These are phyloP conservation scores for Stenurella melanura DNA, from an alignment of 2,888 invertebrate genomes.

Conservation along the genomic window DNA sequence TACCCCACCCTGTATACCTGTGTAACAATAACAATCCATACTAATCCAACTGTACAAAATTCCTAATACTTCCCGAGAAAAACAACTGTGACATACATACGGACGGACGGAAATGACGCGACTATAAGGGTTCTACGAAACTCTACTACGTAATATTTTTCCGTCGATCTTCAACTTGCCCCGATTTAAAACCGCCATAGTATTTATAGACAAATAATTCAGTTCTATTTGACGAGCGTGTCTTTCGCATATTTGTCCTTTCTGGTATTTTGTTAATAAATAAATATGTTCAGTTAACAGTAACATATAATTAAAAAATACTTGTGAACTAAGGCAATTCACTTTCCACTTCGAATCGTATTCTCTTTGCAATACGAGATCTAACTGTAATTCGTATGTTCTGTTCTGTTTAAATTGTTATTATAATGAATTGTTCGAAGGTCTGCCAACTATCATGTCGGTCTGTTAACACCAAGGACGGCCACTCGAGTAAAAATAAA, in stretches of 20 bases:
- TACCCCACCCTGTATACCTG: too few relatives aligned
- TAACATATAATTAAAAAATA: neutral
- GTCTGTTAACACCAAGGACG: slow-evolving; percentile 25
- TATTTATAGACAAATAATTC: too few relatives aligned
- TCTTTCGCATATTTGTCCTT: neutral
- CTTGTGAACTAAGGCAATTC: neutral
- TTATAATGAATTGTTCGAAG: slow-evolving; percentile 25
- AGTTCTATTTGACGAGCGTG: too few relatives aligned
- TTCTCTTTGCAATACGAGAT: neutral
- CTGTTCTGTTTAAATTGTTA: slow-evolving; percentile 15
- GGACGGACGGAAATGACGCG: too few relatives aligned
- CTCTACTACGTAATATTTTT: too few relatives aligned
- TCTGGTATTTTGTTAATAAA: neutral
- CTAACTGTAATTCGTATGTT: slow-evolving; percentile 26
- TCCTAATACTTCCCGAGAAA: too few relatives aligned
- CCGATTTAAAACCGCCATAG: too few relatives aligned
- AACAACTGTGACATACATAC: too few relatives aligned
- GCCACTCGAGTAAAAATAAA: slow-evolving; percentile 24
- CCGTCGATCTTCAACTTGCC: too few relatives aligned
- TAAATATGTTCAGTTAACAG: neutral
- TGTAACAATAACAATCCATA: too few relatives aligned
- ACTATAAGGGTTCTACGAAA: too few relatives aligned
- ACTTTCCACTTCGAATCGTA: slow-evolving; percentile 8
- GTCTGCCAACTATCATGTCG: slow-evolving; percentile 20
- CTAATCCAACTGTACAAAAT: too few relatives aligned